Conservation (phyloP, 2,797 vertebrate species). For the Graptemys geographica region DNA sequence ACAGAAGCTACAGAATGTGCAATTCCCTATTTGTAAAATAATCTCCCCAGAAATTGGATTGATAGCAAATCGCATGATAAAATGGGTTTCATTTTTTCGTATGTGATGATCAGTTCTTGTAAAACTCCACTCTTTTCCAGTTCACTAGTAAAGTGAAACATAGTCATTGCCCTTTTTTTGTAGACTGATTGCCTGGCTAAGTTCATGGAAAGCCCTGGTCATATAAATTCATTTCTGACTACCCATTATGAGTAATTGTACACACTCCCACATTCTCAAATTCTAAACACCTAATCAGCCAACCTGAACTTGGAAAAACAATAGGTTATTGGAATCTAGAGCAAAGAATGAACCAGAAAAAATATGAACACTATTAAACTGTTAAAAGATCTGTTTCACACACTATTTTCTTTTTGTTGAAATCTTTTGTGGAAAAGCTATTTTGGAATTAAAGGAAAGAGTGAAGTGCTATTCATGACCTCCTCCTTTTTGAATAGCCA, state of each 20-base stretch:
- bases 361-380: background rate
- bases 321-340: slow-evolving; percentile 43
- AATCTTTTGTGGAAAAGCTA: background rate
- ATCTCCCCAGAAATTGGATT: slow-evolving; percentile 2
- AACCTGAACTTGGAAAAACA: slow-evolving; percentile 53
- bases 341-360: slow-evolving; percentile 28
- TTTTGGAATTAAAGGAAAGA: background rate
- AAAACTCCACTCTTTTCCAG: slow-evolving; percentile 34
- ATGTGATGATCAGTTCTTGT: background rate
- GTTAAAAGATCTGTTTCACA: background rate
- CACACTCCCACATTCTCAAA: slow-evolving; percentile 18
- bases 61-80: slow-evolving; percentile 7
- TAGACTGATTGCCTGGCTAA: slow-evolving; percentile 59
- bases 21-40: background rate
- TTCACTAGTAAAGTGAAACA: slow-evolving; percentile 2
- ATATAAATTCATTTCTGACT: slow-evolving; percentile 5
- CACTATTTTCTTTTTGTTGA: slow-evolving; percentile 12
- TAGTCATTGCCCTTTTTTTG: slow-evolving; percentile 4
- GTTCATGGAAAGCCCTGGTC: slow-evolving; percentile 56
- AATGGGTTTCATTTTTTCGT: background rate
- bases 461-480: background rate
- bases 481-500: background rate
- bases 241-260: slow-evolving; percentile 33
- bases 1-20: background rate
- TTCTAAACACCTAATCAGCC: slow-evolving; percentile 70